phyloP scores from a whole-genome alignment of 2,113 vertebrate genomes.

The pig (Sus scrofa) region DNA sequence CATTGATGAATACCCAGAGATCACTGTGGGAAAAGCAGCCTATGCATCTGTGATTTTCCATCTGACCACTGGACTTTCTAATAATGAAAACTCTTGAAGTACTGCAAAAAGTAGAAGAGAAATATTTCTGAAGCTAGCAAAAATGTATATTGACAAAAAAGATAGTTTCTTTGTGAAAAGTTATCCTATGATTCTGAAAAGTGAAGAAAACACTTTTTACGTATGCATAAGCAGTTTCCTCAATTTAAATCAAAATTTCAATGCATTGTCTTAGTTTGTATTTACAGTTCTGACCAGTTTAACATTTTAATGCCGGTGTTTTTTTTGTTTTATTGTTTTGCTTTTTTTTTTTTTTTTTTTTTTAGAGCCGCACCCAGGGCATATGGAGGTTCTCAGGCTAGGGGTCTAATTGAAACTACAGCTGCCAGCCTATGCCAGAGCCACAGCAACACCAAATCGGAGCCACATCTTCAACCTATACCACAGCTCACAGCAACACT shows the following conservation, averaged over 20 bases:
- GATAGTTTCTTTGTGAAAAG: not conserved
- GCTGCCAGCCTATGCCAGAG: too few relatives aligned
- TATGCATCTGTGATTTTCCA: not conserved
- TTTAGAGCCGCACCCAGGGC: too few relatives aligned
- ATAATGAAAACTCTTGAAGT: not conserved
- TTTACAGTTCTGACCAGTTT: conserved; percentile 1
- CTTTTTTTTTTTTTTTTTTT: too few relatives aligned
- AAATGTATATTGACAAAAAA: not conserved
- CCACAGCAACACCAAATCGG: too few relatives aligned
- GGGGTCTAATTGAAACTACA: too few relatives aligned
- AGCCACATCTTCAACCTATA: too few relatives aligned
- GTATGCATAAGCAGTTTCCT: not conserved
- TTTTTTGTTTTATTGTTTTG: too few relatives aligned
- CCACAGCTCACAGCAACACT: too few relatives aligned
- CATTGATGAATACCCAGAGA: not conserved
- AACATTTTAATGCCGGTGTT: conserved; percentile 14
- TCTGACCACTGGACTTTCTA: not conserved
- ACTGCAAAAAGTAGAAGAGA: not conserved
- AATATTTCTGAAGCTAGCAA: not conserved
- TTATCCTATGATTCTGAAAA: not conserved
- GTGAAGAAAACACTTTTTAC: not conserved
- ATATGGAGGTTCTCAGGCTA: too few relatives aligned
- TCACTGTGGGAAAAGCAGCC: not conserved
- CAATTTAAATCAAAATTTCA: conserved; percentile 9
- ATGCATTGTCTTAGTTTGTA: not conserved